Conservation (phyloP, 2,113 vertebrate species). For the Brachypteracias leptosomus region DNA sequence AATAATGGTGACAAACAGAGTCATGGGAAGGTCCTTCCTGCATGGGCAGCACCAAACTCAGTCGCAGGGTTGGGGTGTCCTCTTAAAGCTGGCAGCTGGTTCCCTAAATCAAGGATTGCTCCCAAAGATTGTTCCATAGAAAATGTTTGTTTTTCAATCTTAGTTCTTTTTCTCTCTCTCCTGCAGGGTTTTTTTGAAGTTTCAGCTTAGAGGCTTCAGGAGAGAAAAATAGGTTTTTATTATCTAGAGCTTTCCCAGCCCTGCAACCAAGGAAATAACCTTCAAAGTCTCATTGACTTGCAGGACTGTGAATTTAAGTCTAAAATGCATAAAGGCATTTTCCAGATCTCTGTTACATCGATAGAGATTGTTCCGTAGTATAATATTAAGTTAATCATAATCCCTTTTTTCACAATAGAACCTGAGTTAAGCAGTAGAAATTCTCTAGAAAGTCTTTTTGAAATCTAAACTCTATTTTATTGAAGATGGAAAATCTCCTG, state of each 20-base stretch:
- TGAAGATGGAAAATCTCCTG: background rate
- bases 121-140: background rate
- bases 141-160: background rate
- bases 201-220: background rate
- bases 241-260: background rate
- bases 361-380: background rate
- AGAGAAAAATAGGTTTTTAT: background rate
- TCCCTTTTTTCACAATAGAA: background rate
- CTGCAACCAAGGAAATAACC: background rate
- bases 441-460: background rate
- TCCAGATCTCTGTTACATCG: background rate
- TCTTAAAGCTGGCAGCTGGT: background rate
- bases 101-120: background rate
- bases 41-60: background rate
- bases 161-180: background rate
- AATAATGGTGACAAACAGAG: accelerated
- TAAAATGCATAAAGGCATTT: background rate
- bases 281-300: background rate
- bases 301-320: background rate
- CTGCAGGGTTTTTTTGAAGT: background rate
- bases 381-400: background rate
- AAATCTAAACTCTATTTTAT: background rate
- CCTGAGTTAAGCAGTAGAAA: background rate
- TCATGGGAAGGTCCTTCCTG: background rate
- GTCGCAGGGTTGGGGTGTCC: background rate